Conservation (phyloP, 2,888 invertebrate species). For the Julus scanicus region DNA sequence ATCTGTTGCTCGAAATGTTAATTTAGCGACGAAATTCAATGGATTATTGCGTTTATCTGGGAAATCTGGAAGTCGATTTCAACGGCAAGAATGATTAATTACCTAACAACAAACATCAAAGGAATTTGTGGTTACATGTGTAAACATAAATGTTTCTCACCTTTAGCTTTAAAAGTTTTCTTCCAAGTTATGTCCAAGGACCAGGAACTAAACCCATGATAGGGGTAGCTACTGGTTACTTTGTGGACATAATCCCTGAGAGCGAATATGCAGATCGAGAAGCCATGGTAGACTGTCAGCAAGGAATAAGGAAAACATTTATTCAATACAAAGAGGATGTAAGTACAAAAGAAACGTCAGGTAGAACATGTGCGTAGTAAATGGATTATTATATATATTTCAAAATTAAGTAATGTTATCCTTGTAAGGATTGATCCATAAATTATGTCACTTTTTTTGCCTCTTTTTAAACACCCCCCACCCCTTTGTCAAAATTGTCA, state of each 20-base stretch:
- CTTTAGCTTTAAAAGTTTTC: neutral
- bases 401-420: no score
- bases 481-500: no score
- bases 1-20: neutral
- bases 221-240: conserved; percentile 72
- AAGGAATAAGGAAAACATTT: conserved; percentile 71
- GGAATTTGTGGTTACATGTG: no score
- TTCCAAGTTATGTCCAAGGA: conserved; percentile 5
- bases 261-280: conserved; percentile 71
- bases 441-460: no score
- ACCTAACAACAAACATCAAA: no score
- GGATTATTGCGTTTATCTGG: neutral
- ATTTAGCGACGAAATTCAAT: neutral
- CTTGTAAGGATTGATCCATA: no score
- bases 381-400: no score
- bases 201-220: conserved; percentile 69
- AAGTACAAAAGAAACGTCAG: no score
- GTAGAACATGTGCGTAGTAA: no score
- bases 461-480: no score
- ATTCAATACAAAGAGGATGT: conserved; percentile 68
- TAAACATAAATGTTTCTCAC: no score
- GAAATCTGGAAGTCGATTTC: neutral
- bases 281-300: conserved; percentile 72
- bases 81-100: neutral
- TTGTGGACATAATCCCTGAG: conserved; percentile 70